Evolutionary conservation across 2,888 invertebrate species (phyloP), one percentile per base, ranked within the genome.

Genomic region (Drosophila prolongata): DNA sequence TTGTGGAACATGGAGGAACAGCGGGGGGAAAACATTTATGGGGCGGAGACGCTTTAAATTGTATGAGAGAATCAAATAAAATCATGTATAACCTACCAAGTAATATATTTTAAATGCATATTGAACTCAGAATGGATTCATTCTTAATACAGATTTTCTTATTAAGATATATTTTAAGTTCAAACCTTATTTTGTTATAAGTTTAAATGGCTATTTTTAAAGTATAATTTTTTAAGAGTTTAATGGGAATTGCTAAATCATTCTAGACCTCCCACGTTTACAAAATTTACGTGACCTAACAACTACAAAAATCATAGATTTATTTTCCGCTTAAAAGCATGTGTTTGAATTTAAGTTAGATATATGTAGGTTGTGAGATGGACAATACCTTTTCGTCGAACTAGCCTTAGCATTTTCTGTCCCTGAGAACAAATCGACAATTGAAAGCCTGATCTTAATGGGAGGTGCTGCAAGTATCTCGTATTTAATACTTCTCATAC

Each of bases 361-460:
- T 11, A 10, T 35, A 11, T 11, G 3, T 35, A 30, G 1, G 30
- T 30, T 8, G 30, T 30, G 30, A 30, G 8, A 30, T 30, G 30
- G 30, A 8, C 30, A 30, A 30, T 30, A 8, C 30, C 35, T 10
- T 3, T 35, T 35, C 35, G 35, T 38, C 44, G 24, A 4, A 0
- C 24, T 19, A 19, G 19, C 19, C 19, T 24, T 24, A 24, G 24
- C 24, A 4, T 24, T 24, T 56, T 11, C 13, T 27, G 5, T 2
- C 14, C 24, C 3, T 56, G 11, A 13, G 24, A 35, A 9, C 42
- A 43, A 9, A 30, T 44, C 16, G 50, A 34, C 67, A 68, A 73
- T 79, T 79, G 77, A 74, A 71, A 56, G 52, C 50, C 54, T 86
- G 80, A 80, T 80, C 84, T 60, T 83, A 80, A 83, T 38, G 38